Evolutionary conservation across 2,797 vertebrate genomes (phyloP), one percentile per base, ranked within the genome.

Genomic region (Denticeps clupeoides): DNA sequence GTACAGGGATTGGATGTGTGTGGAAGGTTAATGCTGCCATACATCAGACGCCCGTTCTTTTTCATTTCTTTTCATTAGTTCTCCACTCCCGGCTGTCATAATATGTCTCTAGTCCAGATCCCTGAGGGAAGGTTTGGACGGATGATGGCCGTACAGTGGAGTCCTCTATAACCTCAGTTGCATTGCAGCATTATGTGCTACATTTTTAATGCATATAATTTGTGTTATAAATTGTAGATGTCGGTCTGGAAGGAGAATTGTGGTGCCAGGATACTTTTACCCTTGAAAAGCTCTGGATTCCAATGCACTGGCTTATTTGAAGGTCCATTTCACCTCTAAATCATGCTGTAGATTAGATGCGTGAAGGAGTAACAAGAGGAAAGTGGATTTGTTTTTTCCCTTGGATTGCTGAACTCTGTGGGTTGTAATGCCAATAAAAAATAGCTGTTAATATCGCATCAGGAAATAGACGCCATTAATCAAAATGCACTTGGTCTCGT

Each of bases 311-410:
- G 51, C 60, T 64, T 47, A 60, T 61, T 62, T 60, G 57, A 65
- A 62, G 55, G 50, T 51, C 47, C 45, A 60, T 70, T 67, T 55
- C 69, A 59, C 10, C 57, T 55, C 65, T 58, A 68, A 64, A 53
- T 55, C 67, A 78, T 76, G 70, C 70, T 74, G 74, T 75, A 63
- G 69, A 67, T 70, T 69, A 64, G 67, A 60, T 27, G 2, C 26
- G 35, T 19, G 11, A n/a, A n/a, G n/a, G n/a, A n/a, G n/a, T n/a
- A n/a, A n/a, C n/a, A n/a, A n/a, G n/a, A n/a, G n/a, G n/a, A n/a
- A n/a, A n/a, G n/a, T n/a, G n/a, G n/a, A n/a, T n/a, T n/a, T n/a
- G n/a, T 42, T 41, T 13, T 4, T 13, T 19, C 19, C 25, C 47
- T 32, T 49, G 40, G 19, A 13, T 25, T 35, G 29, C 19, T 32